These are phyloP conservation scores for Gobio gobio DNA, from an alignment of 2,113 vertebrate species.

Conservation along the genomic window DNA sequence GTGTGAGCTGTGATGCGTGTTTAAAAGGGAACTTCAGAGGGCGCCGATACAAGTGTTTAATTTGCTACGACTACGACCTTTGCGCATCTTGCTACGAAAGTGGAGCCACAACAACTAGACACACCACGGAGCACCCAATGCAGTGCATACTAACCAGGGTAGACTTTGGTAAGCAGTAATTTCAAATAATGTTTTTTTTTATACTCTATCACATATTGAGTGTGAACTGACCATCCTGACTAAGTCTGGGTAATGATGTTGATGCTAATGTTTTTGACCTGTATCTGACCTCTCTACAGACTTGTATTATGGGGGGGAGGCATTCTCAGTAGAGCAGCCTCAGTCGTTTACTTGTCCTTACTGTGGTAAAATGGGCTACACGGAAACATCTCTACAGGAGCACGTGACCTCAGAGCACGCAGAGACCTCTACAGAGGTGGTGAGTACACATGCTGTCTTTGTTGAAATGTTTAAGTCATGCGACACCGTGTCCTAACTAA, in stretches of 20 bases:
- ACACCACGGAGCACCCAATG: conserved; percentile 99
- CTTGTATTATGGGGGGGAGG: conserved; percentile 99
- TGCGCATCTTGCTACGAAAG: conserved; percentile 99
- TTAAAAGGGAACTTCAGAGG: conserved; percentile 99
- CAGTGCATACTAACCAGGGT: conserved; percentile 99
- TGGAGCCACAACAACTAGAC: conserved; percentile 96
- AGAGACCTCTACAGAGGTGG: conserved; percentile 98
- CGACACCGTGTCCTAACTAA: background rate
- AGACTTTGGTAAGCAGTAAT: conserved; percentile 90
- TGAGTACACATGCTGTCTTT: conserved; percentile 71
- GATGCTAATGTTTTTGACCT: background rate
- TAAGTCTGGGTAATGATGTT: background rate
- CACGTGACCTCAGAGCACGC: conserved; percentile 97
- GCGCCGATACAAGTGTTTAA: conserved; percentile 98
- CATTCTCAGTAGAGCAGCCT: conserved; percentile 97
- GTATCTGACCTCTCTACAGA: conserved; percentile 75
- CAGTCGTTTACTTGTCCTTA: conserved; percentile 99
- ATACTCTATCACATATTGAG: background rate
- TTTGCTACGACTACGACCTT: conserved; percentile 99
- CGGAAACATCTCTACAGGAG: conserved; percentile 97
- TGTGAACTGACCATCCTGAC: background rate
- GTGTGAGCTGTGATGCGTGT: conserved; percentile 99
- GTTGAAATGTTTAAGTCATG: background rate
- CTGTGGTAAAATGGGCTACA: conserved; percentile 98
- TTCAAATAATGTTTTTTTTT: background rate